Base-by-base conservation (phyloP, 2,797 vertebrate species). In the Rallus crepitans region DNA sequence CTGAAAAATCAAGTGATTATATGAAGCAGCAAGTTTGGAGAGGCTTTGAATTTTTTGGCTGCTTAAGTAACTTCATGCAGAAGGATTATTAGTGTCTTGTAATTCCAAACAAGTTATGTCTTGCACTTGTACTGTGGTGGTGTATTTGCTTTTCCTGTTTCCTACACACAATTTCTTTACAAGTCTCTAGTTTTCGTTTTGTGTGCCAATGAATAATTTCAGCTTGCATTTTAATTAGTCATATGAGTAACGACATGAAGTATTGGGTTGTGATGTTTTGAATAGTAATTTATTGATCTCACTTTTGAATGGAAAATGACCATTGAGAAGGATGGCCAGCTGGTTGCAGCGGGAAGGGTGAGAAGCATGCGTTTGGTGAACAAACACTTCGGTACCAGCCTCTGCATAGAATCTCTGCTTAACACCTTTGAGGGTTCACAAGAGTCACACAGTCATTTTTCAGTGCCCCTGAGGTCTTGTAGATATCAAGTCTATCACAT, bases 201-300 rank as follows among this genome's bases (percentile, higher is more conserved):
- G 11, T 18, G 23, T 91, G 68, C 84, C 71, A 75, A 1, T 93
- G 68, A 64, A 75, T 68, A 87, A 82, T 78, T 89, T 83, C 69
- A 81, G 57, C 42, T 80, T 89, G 18, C 13, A 27, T 87, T 71
- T 90, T 90, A 84, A 76, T 93, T 79, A 91, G 78, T 80, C 47
- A 37, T 35, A 61, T 2, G 1, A 93, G 52, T 87, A 55, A 66
- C 69, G 75, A 42, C 55, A 68, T 47, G 30, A 88, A 83, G 20
- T 78, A 93, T 23, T 61, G 39, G 71, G 31, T 89, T 78, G 40
- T 21, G 69, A 27, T 88, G 55, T 81, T 92, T 92, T 75, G 50
- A 86, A 52, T 83, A 82, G 35, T 78, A 79, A 77, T 79, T 86
- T 82, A 77, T 70, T 3, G 2, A 30, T 87, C 48, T 72, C 3